Evolutionary conservation across 2,888 invertebrate genomes (phyloP).

Genomic region (Alloscopus bannaensis): DNA sequence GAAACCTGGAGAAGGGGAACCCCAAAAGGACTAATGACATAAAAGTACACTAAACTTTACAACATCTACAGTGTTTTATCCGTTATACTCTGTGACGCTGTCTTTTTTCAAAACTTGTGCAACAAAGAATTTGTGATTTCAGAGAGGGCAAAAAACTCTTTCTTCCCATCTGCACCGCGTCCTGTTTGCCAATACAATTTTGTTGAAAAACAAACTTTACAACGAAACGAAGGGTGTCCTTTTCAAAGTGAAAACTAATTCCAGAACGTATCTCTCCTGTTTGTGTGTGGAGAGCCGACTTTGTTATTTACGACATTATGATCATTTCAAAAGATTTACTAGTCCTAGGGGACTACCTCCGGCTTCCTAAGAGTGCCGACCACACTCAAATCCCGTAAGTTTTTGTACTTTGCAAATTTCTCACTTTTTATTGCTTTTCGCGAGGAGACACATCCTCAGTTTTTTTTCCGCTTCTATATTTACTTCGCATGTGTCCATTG

Average conservation of each 20-base stretch:
- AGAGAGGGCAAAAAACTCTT: not conserved
- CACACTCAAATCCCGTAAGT: constrained; percentile 72
- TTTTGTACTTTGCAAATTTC: constrained; percentile 9
- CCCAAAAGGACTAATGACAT: too few relatives aligned
- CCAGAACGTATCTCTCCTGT: not conserved
- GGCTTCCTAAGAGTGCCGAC: constrained; percentile 71
- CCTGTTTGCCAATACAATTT: constrained; percentile 9
- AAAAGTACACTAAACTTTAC: too few relatives aligned
- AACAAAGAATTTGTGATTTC: too few relatives aligned
- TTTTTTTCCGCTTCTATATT: too few relatives aligned
- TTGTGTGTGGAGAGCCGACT: constrained; percentile 5
- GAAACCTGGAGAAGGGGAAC: too few relatives aligned
- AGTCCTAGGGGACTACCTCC: constrained; percentile 72
- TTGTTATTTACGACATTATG: constrained; percentile 61
- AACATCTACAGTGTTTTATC: not conserved
- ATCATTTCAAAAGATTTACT: constrained; percentile 73
- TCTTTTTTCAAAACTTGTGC: too few relatives aligned
- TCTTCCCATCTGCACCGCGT: not conserved
- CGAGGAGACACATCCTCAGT: too few relatives aligned
- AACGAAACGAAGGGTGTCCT: not conserved
- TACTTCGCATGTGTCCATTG: too few relatives aligned
- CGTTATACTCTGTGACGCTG: not conserved
- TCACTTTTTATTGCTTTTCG: constrained; percentile 12
- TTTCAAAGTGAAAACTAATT: not conserved
- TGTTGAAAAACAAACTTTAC: too few relatives aligned